These are phyloP conservation scores for Chrysotoxum bicinctum DNA, from an alignment of 2,888 invertebrate species.

Conservation along the genomic window DNA sequence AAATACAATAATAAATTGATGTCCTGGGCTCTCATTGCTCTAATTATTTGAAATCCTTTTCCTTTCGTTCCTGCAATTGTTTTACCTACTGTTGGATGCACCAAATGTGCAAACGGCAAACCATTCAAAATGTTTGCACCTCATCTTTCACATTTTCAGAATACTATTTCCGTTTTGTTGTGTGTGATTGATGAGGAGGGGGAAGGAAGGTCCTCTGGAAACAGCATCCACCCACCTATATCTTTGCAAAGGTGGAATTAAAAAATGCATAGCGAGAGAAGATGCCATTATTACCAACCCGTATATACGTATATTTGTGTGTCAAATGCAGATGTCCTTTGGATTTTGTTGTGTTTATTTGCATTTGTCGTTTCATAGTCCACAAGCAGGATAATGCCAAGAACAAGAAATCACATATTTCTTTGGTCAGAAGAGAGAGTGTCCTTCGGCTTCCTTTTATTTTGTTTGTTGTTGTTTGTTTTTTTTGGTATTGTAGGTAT, in stretches of 20 bases:
- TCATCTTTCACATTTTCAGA: slow-evolving; percentile 43
- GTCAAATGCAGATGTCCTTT: slow-evolving; percentile 66
- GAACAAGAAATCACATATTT: slow-evolving; percentile 63
- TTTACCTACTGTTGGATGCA: neutral
- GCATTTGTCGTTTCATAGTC: slow-evolving; percentile 11
- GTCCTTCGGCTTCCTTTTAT: slow-evolving; percentile 15
- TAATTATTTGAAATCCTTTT: slow-evolving; percentile 59
- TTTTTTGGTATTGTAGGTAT: neutral
- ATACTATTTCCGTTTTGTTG: slow-evolving; percentile 4
- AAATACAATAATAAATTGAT: slow-evolving; percentile 46
- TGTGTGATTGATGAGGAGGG: neutral
- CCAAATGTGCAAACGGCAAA: slow-evolving; percentile 55
- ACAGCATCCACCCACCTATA: neutral
- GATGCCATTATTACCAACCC: slow-evolving; percentile 29
- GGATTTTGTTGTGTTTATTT: slow-evolving; percentile 17
- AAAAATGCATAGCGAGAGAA: neutral
- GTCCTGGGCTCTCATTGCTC: slow-evolving; percentile 55
- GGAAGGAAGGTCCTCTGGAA: neutral
- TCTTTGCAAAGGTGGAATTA: neutral
- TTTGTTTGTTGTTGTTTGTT: neutral
- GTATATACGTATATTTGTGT: slow-evolving; percentile 32
- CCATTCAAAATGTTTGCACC: slow-evolving; percentile 61
- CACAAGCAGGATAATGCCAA: slow-evolving; percentile 29
- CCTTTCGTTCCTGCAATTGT: neutral
- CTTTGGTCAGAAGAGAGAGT: slow-evolving; percentile 54